Evolutionary conservation across 2,113 vertebrate genomes (phyloP).

Genomic region (Scatophagus argus): DNA sequence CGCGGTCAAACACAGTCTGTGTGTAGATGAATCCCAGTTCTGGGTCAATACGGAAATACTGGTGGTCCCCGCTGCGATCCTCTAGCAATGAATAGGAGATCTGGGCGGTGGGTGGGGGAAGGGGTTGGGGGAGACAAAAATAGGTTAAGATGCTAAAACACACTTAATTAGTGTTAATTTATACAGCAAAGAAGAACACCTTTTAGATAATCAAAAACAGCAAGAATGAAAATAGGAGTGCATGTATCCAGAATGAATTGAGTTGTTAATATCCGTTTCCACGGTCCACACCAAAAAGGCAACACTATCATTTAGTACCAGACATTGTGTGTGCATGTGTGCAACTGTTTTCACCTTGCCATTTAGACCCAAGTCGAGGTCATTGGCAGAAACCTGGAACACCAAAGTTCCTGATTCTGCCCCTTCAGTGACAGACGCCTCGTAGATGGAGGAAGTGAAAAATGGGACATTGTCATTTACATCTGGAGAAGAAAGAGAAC

Average conservation of each 20-base stretch:
- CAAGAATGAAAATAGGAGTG: neutral
- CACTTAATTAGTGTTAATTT: constrained; percentile 4
- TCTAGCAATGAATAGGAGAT: constrained; percentile 89
- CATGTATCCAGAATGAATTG: constrained; percentile 2
- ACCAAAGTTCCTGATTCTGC: constrained; percentile 86
- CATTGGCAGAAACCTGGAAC: constrained; percentile 89
- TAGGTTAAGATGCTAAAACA: neutral
- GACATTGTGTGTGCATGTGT: neutral
- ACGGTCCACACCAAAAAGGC: neutral
- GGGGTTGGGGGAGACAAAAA: neutral
- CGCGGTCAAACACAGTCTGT: constrained; percentile 89
- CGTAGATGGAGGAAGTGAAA: constrained; percentile 93
- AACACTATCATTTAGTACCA: neutral
- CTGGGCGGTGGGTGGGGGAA: constrained; percentile 78
- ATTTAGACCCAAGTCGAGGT: constrained; percentile 89
- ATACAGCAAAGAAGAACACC: constrained; percentile 7
- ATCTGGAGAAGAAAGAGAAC: constrained; percentile 77
- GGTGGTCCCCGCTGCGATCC: constrained; percentile 88
- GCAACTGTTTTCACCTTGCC: constrained; percentile 83
- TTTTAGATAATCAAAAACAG: neutral
- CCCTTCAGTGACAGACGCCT: constrained; percentile 89
- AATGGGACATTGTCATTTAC: constrained; percentile 95
- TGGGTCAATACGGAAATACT: constrained; percentile 86
- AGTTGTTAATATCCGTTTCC: neutral
- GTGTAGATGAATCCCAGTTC: constrained; percentile 88